phyloP scores from a whole-genome alignment of 2,113 vertebrate species.

The Scomber japonicus region DNA sequence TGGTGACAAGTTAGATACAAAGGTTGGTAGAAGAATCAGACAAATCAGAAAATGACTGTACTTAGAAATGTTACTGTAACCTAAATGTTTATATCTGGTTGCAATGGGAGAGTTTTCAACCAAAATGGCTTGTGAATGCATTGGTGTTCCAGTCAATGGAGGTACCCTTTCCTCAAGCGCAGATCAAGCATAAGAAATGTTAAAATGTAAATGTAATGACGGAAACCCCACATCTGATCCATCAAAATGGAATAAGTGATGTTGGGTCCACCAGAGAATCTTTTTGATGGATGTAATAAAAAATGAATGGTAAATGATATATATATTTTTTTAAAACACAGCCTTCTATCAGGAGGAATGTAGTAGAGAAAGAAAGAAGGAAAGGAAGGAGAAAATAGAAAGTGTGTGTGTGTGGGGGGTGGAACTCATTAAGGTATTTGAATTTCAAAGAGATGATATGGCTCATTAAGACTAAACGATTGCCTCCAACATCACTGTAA shows the following conservation, averaged over 20 bases:
- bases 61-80: no score
- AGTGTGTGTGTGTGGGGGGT: slow-evolving; percentile 51
- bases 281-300: neutral
- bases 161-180: neutral
- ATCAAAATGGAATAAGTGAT: neutral
- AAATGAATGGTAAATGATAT: neutral
- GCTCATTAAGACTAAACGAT: slow-evolving; percentile 85
- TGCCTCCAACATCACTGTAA: slow-evolving; percentile 83
- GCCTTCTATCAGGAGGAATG: slow-evolving; percentile 41
- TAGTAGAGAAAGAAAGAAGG: slow-evolving; percentile 18
- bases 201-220: neutral
- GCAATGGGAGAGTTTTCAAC: no score
- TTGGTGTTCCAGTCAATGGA: no score
- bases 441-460: slow-evolving; percentile 86
- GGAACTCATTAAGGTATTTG: slow-evolving; percentile 80
- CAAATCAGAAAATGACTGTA: no score
- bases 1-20: no score
- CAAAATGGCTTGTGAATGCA: no score
- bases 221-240: neutral
- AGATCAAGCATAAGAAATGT: neutral
- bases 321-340: slow-evolving; percentile 7
- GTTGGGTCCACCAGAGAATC: neutral
- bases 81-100: no score
- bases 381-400: slow-evolving; percentile 47
- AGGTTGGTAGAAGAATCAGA: no score